Evolutionary conservation across 2,113 vertebrate species (phyloP).

Genomic region (Puntigrus tetrazona): DNA sequence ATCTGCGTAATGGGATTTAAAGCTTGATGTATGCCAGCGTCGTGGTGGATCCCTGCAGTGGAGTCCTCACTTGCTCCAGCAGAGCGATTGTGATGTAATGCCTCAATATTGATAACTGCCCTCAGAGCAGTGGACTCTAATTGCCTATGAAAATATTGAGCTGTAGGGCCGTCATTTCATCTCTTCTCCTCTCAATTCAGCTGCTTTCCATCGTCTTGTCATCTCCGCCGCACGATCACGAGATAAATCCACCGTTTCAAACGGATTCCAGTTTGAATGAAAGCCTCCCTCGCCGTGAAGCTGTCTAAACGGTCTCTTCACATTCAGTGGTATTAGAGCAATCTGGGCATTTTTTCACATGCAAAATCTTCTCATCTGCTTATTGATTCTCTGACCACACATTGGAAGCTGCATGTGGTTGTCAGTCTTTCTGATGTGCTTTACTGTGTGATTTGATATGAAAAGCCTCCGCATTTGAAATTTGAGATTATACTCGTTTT

Average conservation of each 20-base stretch:
- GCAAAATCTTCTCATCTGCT: background rate
- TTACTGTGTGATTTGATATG: background rate
- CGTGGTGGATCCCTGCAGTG: constrained; percentile 52
- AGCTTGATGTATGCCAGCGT: constrained; percentile 74
- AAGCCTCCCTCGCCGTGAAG: background rate
- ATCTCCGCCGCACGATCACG: background rate
- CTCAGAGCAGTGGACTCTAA: constrained; percentile 66
- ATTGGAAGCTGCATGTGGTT: constrained; percentile 30
- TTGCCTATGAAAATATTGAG: constrained; percentile 65
- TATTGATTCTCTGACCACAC: constrained; percentile 17
- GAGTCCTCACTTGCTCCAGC: constrained; percentile 47
- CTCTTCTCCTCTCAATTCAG: constrained; percentile 53
- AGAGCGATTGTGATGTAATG: constrained; percentile 67
- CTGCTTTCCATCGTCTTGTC: constrained; percentile 32
- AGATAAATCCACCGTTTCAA: constrained; percentile 45
- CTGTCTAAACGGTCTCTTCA: background rate
- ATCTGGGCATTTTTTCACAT: constrained; percentile 14
- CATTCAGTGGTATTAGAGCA: constrained; percentile 31
- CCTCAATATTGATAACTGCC: constrained; percentile 75
- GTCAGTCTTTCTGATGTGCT: constrained; percentile 19
- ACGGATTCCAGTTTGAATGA: constrained; percentile 27
- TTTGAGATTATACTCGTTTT: constrained; percentile 8
- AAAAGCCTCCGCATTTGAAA: constrained; percentile 10
- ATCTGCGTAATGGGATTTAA: constrained; percentile 77
- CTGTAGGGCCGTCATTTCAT: constrained; percentile 56